Evolutionary conservation across 1,140 invertebrate species (phyloP).

Genomic region (Wasmannia auropunctata): DNA sequence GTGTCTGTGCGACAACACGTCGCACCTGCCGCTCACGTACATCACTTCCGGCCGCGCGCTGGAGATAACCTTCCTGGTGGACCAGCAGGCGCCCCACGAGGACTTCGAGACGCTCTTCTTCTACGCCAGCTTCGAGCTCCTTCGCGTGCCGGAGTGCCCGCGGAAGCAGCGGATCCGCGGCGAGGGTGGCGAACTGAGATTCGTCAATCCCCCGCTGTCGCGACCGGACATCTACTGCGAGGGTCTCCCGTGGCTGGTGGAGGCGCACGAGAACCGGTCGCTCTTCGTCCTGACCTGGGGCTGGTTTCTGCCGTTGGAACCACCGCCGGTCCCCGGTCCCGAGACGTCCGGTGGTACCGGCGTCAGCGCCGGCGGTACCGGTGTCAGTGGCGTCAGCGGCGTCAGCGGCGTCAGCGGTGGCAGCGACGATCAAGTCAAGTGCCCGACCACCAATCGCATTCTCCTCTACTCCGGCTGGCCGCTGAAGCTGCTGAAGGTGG

Average conservation of each 20-base stretch:
- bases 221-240: slow-evolving; percentile 89
- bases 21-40: slow-evolving; percentile 87
- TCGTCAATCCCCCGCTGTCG: slow-evolving; percentile 87
- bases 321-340: not conserved
- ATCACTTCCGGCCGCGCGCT: slow-evolving; percentile 87
- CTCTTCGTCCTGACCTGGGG: slow-evolving; percentile 92
- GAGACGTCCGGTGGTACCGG: slow-evolving; percentile 35
- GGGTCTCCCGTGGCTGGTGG: slow-evolving; percentile 90
- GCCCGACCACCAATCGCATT: slow-evolving; percentile 82
- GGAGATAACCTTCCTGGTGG: slow-evolving; percentile 88
- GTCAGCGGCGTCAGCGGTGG: slow-evolving; percentile 78
- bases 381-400: slow-evolving; percentile 84
- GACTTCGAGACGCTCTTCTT: slow-evolving; percentile 90
- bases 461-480: slow-evolving; percentile 84
- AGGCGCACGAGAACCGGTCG: slow-evolving; percentile 90
- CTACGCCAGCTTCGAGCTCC: slow-evolving; percentile 88
- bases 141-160: slow-evolving; percentile 88
- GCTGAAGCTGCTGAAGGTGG: slow-evolving; percentile 88
- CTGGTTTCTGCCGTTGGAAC: slow-evolving; percentile 84
- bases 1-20: slow-evolving; percentile 90
- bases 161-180: slow-evolving; percentile 88
- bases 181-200: slow-evolving; percentile 87
- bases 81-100: slow-evolving; percentile 88
- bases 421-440: slow-evolving; percentile 88
- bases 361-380: slow-evolving; percentile 52